Evolutionary conservation across 2,888 invertebrate genomes (phyloP), one percentile per base, ranked within the genome.

Genomic region (Thereva nobilitata): DNA sequence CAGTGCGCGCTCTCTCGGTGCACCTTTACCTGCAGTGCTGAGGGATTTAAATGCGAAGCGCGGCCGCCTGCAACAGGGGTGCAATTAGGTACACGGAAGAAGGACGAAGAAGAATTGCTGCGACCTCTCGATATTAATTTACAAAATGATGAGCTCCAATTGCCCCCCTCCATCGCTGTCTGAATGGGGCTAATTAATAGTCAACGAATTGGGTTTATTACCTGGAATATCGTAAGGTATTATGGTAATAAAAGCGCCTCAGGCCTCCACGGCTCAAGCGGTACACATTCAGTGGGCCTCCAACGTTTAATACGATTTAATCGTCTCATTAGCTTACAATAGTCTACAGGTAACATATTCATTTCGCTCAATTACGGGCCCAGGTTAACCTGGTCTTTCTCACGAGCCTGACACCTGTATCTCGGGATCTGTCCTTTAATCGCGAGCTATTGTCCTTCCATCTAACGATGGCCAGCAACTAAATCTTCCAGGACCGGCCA

Each of bases 41-140:
- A 49, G 38, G 59, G 45, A 57, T 57, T 59, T 47, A 38, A 37
- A 9, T 47, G 59, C 49, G 59, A 38, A 47, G 38, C 59, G 37
- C 37, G 59, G 44, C 38, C 10, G 59, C 7, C 23, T 23, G 23
- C 23, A 23, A n/a, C 59, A 47, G 59, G 6, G 12, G n/a, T 8
- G 57, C 59, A 59, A 59, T 59, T 59, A 59, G 59, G 59, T 49
- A 47, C 59, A 59, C 59, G 59, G 59, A 59, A 59, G 59, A 59
- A 47, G 42, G 49, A 38, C 59, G 38, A 47, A 38, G 37, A 35
- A 49, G 45, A 49, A 59, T 59, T 37, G 47, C 47, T 47, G 59
- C 45, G 23, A 23, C 23, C 23, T 10, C 59, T 59, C 37, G 47
- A 47, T 59, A 47, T 8, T 12, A 40, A 37, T n/a, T 8, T 9